Base-by-base conservation (phyloP, 1,140 invertebrate species). In the Sinonovacula constricta region DNA sequence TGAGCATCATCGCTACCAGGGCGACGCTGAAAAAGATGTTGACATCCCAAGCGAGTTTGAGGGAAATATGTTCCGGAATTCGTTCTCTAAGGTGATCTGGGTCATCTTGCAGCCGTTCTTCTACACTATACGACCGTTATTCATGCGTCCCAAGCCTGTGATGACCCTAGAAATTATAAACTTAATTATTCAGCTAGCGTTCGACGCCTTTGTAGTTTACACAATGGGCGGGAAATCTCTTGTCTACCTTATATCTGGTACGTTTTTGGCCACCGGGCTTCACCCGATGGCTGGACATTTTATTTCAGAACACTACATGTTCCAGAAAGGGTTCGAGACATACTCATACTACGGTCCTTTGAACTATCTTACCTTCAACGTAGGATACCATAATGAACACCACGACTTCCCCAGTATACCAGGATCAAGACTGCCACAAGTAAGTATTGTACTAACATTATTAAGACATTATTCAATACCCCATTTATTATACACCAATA, bases 271-370 rank as follows among this genome's bases (percentile, higher is more conserved):
- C 0, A 98, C 99, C 95, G 98, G 98, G 0, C 88, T 99, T 4
- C 98, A 99, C 93, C 98, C 98, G 7, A 96, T 99, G 18, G 98
- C 98, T 54, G 98, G 97, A 0, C 98, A 99, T 91, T 99, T 99
- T 87, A 96, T 99, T 85, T 98, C 98, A 0, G 98, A 99, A 86
- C 98, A 99, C 92, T 99, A 99, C 91, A 99, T 99, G 96, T 99
- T 99, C 89, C 94, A 94, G 79, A 97, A 98, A 91, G 98, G 97
- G 3, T 98, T 95, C 89, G 98, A 99, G 92, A 99, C 98, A 0
- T 99, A 99, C 86, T 99, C 98, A 36, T 99, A 99, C 90, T 99
- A 99, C 91, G 99, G 99, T 0, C 95, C 95, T 15, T 92, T 99
- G n/a, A 99, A 99, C 92, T 95, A 94, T 90, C 95, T 99, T 36